phyloP scores from a whole-genome alignment of 2,888 invertebrate species.

The Trichogramma evanescens region DNA sequence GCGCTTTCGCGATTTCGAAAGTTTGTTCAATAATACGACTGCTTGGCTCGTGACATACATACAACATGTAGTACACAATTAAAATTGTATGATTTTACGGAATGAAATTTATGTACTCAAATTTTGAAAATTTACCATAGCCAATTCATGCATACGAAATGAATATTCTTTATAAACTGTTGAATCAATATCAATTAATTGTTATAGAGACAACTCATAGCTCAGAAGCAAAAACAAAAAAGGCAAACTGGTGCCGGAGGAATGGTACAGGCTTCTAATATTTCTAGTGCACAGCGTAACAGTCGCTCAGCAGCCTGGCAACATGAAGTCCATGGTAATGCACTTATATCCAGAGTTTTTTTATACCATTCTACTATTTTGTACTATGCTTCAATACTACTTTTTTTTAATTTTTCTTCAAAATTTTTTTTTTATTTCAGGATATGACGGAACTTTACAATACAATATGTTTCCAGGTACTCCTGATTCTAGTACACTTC shows the following conservation, averaged over 20 bases:
- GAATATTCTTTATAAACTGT: not conserved
- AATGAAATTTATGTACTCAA: too few species aligned
- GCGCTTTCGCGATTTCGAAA: too few species aligned
- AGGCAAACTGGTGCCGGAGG: slow-evolving; percentile 68
- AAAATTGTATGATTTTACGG: too few species aligned
- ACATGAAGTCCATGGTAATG: slow-evolving; percentile 62
- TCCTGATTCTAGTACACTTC: slow-evolving; percentile 54
- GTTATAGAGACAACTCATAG: slow-evolving; percentile 73
- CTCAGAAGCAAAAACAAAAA: slow-evolving; percentile 82
- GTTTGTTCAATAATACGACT: too few species aligned
- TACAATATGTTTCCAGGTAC: slow-evolving; percentile 75
- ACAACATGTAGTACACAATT: too few species aligned
- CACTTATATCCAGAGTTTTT: too few species aligned
- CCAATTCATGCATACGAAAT: too few species aligned
- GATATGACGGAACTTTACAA: slow-evolving; percentile 83
- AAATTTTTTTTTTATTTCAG: slow-evolving; percentile 45
- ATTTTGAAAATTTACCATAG: too few species aligned
- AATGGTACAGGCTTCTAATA: slow-evolving; percentile 81
- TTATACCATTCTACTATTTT: not conserved
- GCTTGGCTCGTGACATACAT: too few species aligned
- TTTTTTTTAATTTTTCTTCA: slow-evolving; percentile 37
- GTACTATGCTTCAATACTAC: not conserved
- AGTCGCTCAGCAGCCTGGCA: slow-evolving; percentile 61
- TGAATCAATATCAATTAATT: not conserved
- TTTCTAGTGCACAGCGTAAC: slow-evolving; percentile 62